Evolutionary conservation across 2,797 vertebrate species (phyloP), one percentile per base, ranked within the genome.

Genomic region (Glyptemys insculpta): DNA sequence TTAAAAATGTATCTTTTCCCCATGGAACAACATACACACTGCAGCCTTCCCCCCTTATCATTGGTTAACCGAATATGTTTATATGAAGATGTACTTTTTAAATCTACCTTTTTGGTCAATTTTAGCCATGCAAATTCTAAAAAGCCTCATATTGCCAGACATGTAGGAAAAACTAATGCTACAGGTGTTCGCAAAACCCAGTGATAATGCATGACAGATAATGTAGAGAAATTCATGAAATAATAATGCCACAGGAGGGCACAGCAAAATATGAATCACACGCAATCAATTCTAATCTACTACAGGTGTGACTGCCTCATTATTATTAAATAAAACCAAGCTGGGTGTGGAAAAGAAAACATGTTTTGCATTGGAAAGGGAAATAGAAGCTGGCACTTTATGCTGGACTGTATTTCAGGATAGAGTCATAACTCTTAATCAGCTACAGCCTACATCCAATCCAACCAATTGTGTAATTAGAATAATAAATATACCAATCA

Each of bases 271-370:
- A 85, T 9, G 29, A 93, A 94, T 81, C 0, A 0, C 1, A 0
- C 65, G 21, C 85, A 87, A 97, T 96, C 94, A 91, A 93, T 96
- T 87, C 89, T 91, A 87, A 97, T 91, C 95, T 88, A 41, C 92
- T 93, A 88, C 90, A 96, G 92, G 89, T 95, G 84, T 80, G 87
- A 92, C 86, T 86, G 86, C 83, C 87, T 97, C 93, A 53, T 72
- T 41, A 72, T 94, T 34, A 79, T 12, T 94, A 25, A 91, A 94
- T 65, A 86, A 88, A 82, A 92, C 84, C 65, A 87, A 92, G 91
- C n/a, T 5, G 72, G 84, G 62, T 53, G 1, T 34, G 84, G 86
- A 53, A 59, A 91, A 91, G 56, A 52, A 78, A 50, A 34, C 37
- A 72, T 25, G 52, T 27, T 93, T 90, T 79, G 84, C 79, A 85